Base-by-base conservation (phyloP, 1,140 invertebrate genomes). In the Aethina tumida region DNA sequence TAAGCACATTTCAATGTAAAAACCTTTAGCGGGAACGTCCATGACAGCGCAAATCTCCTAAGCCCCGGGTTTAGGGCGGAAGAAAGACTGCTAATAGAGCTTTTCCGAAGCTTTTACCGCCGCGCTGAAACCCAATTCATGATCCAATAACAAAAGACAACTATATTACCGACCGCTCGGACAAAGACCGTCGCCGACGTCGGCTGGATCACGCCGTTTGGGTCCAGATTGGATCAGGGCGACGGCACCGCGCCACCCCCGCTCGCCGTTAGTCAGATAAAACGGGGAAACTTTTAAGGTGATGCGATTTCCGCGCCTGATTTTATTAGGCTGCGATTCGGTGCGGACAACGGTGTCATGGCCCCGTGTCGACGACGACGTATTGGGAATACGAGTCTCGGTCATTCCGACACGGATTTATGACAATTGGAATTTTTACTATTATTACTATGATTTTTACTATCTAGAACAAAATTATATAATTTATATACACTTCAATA, bases 91-190 rank as follows among this genome's bases (percentile, higher is more conserved):
- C 59, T 62, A 62, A 62, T 62, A 62, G 59, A 62, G 59, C 59
- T 60, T 60, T 47, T 58, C 55, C 50, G 45, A 47, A 49, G 59
- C 59, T 62, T 62, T 61, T 55, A 59, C 55, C 50, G 46, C 50
- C 38, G 49, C 53, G 49, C 54, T 52, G 54, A 58, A 62, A 62
- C 58, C 59, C 56, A 59, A 62, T 60, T 62, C 59, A 58, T 62
- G 59, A 62, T 62, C 59, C 59, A 62, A 62, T 62, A 62, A 62
- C 59, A 62, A 62, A 62, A 62, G 59, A 62, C 59, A 62, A 62
- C 59, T 58, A 62, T 62, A 62, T 60, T 62, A 62, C 55, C 54
- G 58, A 47, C 56, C 56, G 53, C 50, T 56, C 55, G 56, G 55
- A 60, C 56, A 60, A 59, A 57, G 52, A 45, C 33, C 39, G 33